These are phyloP conservation scores for Sebastes reedi DNA, from an alignment of 2,797 vertebrate genomes.

Conservation along the genomic window DNA sequence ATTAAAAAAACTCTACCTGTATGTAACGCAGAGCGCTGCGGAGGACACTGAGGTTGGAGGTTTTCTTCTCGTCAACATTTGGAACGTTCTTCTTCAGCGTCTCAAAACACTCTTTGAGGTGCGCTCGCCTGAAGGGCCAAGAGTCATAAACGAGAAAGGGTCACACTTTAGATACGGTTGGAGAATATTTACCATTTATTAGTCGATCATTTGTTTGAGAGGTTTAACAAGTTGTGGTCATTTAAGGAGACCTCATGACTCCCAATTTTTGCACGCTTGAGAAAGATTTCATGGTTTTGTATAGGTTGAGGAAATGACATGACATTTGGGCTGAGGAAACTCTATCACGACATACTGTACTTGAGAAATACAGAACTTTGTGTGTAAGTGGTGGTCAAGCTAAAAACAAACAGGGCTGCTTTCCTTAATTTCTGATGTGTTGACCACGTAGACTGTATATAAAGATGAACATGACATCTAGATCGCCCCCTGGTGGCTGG, in stretches of 20 bases:
- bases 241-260: neutral
- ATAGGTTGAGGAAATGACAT: neutral
- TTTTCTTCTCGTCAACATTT: constrained; percentile 98
- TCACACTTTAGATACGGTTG: constrained; percentile 1
- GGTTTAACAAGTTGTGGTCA: neutral
- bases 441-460: neutral
- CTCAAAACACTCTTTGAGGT: constrained; percentile 99
- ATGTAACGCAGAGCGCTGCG: constrained; percentile 97
- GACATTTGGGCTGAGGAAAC: constrained; percentile 1
- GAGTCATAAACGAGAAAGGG: constrained; percentile 26
- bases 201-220: neutral
- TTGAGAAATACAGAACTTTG: neutral
- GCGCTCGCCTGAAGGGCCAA: constrained; percentile 85
- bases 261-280: neutral
- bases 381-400: neutral
- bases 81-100: constrained; percentile 98
- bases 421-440: neutral
- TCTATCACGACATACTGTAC: neutral
- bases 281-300: neutral
- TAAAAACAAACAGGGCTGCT: neutral
- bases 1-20: constrained; percentile 84
- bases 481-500: no score
- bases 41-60: constrained; percentile 97
- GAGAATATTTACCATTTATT: neutral
- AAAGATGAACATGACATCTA: no score